These are phyloP conservation scores for Pluvianellus socialis DNA, from an alignment of 2,113 vertebrate species.

Conservation along the genomic window DNA sequence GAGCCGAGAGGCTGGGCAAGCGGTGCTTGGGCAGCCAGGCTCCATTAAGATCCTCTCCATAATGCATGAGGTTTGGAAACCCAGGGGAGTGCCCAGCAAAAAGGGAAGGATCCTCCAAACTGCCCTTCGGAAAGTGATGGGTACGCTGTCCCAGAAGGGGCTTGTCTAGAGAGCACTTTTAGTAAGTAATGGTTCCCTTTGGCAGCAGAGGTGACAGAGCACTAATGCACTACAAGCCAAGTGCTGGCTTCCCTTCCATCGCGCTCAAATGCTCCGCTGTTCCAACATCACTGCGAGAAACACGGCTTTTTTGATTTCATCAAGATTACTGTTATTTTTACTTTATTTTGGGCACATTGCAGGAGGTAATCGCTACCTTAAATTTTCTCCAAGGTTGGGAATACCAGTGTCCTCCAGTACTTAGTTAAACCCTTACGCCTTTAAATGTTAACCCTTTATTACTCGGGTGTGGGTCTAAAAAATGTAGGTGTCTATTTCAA, in stretches of 20 bases:
- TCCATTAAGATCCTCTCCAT: constrained; percentile 64
- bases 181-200: constrained; percentile 7
- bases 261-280: neutral
- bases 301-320: neutral
- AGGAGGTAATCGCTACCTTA: neutral
- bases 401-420: neutral
- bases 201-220: constrained; percentile 34
- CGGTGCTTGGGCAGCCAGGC: neutral
- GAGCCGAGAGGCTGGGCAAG: neutral
- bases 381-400: neutral
- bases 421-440: neutral
- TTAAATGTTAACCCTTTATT: neutral
- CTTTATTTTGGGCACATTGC: neutral
- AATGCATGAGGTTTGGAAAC: constrained; percentile 49
- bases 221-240: neutral
- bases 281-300: neutral
- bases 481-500: neutral
- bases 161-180: neutral
- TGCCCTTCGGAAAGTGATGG: neutral
- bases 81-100: constrained; percentile 23
- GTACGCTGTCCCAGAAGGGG: constrained; percentile 16
- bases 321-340: neutral
- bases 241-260: neutral
- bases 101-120: constrained; percentile 43
- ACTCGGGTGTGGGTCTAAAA: neutral